Evolutionary conservation across 1,140 invertebrate species (phyloP).

Genomic region (Heliconius himera): DNA sequence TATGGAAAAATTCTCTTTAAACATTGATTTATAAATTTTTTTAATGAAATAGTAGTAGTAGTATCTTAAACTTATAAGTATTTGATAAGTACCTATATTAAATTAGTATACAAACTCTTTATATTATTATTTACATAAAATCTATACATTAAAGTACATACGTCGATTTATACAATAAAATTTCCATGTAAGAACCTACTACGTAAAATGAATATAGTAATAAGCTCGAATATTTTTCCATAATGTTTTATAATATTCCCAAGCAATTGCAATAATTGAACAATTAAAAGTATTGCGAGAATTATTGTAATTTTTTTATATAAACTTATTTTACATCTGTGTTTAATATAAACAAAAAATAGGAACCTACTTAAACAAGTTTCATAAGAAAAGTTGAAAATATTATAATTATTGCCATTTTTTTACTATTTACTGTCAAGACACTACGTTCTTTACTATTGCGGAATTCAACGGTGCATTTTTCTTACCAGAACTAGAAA

Average conservation of each 20-base stretch:
- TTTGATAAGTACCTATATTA: too few species aligned
- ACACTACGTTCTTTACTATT: too few species aligned
- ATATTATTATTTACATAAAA: too few species aligned
- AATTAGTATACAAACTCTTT: too few species aligned
- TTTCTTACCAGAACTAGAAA: too few species aligned
- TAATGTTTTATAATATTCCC: neutral
- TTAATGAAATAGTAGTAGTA: neutral
- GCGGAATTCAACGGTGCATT: too few species aligned
- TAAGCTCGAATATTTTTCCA: neutral
- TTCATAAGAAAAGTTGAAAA: neutral
- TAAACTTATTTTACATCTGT: neutral
- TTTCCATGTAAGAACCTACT: too few species aligned
- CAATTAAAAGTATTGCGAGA: neutral
- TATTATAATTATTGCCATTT: neutral
- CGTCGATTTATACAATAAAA: too few species aligned
- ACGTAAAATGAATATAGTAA: neutral
- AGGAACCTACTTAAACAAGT: neutral
- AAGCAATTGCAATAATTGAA: conserved; percentile 1
- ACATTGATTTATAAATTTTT: neutral
- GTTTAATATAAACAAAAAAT: too few species aligned
- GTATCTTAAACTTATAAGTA: too few species aligned
- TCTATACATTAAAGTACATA: too few species aligned
- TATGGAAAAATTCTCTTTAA: neutral
- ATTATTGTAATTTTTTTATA: neutral
- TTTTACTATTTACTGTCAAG: too few species aligned